Percentiles rank a stretch among this genome's conserved stretches.
phyloP scores from a whole-genome alignment of 2,113 vertebrate species.

The Ciconia boyciana region DNA sequence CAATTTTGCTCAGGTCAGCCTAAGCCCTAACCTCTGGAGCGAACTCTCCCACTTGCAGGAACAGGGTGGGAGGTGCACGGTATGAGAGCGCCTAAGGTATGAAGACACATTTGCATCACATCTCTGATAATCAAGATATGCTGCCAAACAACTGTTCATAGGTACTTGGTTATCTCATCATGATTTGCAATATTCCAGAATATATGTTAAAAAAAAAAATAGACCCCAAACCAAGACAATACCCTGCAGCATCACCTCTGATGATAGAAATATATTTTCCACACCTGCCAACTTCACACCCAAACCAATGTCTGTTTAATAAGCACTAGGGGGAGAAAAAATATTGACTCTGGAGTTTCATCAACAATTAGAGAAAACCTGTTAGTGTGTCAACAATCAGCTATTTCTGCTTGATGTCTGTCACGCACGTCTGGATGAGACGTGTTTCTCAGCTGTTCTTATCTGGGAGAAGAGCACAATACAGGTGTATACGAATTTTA shows the following conservation, averaged over 20 bases:
- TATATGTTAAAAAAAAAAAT: background rate
- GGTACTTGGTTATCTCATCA: fast-evolving
- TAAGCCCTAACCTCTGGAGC: fast-evolving
- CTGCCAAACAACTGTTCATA: background rate
- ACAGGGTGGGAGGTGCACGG: background rate
- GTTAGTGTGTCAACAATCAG: background rate
- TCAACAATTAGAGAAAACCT: background rate
- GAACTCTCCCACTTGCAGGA: background rate
- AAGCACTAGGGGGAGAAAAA: background rate
- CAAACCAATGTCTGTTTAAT: background rate
- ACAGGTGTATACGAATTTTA: background rate
- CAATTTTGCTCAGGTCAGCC: background rate
- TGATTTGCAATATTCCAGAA: background rate
- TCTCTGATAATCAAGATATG: background rate
- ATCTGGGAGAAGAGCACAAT: background rate
- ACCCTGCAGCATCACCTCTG: background rate
- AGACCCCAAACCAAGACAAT: background rate
- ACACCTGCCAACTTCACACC: background rate
- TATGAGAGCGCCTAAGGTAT: background rate
- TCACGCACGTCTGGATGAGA: background rate
- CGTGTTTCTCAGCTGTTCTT: background rate
- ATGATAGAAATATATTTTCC: background rate
- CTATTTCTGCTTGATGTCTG: background rate
- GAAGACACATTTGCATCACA: background rate
- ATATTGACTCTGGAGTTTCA: background rate